Base-by-base conservation (phyloP, 2,797 vertebrate species). In the Crocidura indochinensis region DNA sequence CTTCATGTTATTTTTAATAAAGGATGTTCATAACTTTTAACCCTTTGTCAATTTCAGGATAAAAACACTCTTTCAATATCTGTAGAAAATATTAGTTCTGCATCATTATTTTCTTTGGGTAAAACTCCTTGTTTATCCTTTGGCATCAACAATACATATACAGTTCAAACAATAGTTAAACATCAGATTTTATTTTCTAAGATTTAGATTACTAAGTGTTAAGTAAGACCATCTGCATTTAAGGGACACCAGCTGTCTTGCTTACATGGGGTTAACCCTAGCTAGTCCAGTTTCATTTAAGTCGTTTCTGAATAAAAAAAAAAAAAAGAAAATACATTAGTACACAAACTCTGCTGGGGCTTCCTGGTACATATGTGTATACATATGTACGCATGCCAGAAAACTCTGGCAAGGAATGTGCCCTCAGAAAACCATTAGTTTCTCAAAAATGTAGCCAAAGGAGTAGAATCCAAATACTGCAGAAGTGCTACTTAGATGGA, bases 141-240 rank as follows among this genome's bases (percentile, higher is more conserved):
- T 46, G 64, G 38, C n/a, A 83, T 80, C 31, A 56, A 65, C 8
- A 72, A 10, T 47, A 8, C 11, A 64, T 87, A 46, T 31, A 19
- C 1, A 2, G 8, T 93, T 82, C 51, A 46, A n/a, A 71, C 26
- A 62, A 78, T 67, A 78, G 56, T 74, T 31, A 62, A 95, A 29
- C 38, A 75, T 69, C 22, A 85, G 44, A 38, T 38, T 67, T 92
- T 96, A 20, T 83, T 92, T 94, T 67, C 64, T 91, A 44, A 87
- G 84, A 87, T 80, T 85, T 89, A 90, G 24, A 75, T 76, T 92
- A 73, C 89, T 93, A 78, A 73, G 29, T 76, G 62, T 71, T 95
- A 95, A 95, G 17, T 92, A 93, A 92, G 38, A 80, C 75, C 94
- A 96, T 88, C 68, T 96, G 94, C 94, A 96, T 88, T 64, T 95